Base-by-base conservation (phyloP, 2,113 vertebrate genomes). In the Peromyscus polionotus region DNA sequence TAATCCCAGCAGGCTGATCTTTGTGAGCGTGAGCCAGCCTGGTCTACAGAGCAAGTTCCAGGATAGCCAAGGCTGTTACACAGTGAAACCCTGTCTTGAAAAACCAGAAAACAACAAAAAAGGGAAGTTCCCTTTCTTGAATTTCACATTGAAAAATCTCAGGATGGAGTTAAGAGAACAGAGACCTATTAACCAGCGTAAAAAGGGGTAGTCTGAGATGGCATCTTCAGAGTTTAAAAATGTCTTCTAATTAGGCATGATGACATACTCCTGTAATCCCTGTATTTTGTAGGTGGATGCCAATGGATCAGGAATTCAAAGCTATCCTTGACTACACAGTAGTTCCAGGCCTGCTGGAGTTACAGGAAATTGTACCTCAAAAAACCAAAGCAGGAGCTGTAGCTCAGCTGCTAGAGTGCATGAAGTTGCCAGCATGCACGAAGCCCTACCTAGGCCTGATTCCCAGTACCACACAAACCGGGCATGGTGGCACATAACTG, bases 71-170 rank as follows among this genome's bases (percentile, higher is more conserved):
- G 70, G 17, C 36, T 72, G 68, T 70, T 70, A 72, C 17, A 39
- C 36, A 72, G 70, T 20, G 36, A 39, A 72, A 72, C 36, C 31
- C 31, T 68, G 31, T 68, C 67, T 68, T 36, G 31, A 36, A 16
- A 36, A 68, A 36, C 67, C 5, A 70, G 12, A 65, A 28, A 19
- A 72, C 3, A 72, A 72, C 36, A 39, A 39, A 72, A 72, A 72
- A 70, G 33, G 63, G 24, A 42, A 13, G 13, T 36, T 79, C 36
- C 75, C 36, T 10, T 88, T 4, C 10, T 31, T 51, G 54, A 85
- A 26, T 36, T 48, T 97, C 76, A 96, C n/a, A 91, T 76, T 65
- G 70, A 84, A 89, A 96, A 45, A 31, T 19, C 65, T 63, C 14
- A n/a, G 11, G 20, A 93, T 24, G n/a, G 22, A 42, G 42, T 36